Percentiles rank a stretch among this genome's conserved stretches.
These are phyloP conservation scores for Brachionus paranguensis DNA, from an alignment of 1,140 invertebrate genomes.

Conservation along the genomic window DNA sequence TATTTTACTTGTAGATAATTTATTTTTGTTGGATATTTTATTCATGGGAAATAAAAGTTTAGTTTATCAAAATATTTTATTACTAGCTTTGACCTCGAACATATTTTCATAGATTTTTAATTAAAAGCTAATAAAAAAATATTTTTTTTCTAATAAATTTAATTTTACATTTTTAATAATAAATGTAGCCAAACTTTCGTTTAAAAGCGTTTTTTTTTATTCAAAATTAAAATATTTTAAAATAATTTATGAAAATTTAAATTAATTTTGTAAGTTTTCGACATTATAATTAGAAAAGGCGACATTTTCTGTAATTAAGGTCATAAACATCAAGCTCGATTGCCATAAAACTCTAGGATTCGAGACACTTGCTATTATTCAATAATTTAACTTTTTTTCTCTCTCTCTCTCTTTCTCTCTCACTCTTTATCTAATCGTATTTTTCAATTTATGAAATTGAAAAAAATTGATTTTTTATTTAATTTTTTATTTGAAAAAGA, in stretches of 20 bases:
- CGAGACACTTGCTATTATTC: background rate
- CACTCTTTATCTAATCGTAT: background rate
- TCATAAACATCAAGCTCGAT: background rate
- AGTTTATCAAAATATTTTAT: background rate
- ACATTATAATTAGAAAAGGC: background rate
- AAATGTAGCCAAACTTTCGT: background rate
- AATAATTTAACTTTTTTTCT: background rate
- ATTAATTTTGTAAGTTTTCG: background rate
- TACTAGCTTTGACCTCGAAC: background rate
- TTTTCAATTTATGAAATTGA: background rate
- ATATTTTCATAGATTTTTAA: background rate
- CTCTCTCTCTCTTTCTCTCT: background rate
- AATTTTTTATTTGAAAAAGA: background rate
- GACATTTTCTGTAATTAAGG: background rate
- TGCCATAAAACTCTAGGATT: background rate
- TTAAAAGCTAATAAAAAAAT: too few species aligned
- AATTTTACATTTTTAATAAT: too few species aligned
- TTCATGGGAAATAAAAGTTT: background rate
- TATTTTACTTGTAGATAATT: background rate
- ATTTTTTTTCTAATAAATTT: too few species aligned
- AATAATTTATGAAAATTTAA: background rate
- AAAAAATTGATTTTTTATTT: slow-evolving; percentile 19
- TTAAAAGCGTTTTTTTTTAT: background rate
- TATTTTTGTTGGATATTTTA: background rate
- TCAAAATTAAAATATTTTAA: background rate